Evolutionary conservation across 2,797 vertebrate genomes (phyloP), one percentile per base, ranked within the genome.

Genomic region (Enteromius mattozi): DNA sequence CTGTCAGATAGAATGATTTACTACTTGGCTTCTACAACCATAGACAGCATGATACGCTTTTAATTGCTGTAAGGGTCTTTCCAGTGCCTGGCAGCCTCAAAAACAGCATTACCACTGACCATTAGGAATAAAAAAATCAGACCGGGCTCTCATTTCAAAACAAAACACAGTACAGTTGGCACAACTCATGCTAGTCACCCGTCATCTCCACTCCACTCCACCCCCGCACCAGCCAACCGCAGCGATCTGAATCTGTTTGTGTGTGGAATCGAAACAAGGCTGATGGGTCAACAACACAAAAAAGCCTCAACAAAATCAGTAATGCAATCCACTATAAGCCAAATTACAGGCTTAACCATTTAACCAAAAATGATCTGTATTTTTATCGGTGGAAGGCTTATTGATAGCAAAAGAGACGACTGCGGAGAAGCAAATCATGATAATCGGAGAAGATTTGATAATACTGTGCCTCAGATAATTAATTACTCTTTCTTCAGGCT

Each of bases 221-320:
- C 61, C 47, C 30, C 21, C 21, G 1, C 78, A 68, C 37, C 40
- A 45, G 7, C 33, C 63, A 69, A 68, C 2, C 4, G 4, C 30
- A 47, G 45, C 4, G 30, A 40, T 49, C 19, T 49, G 12, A 33
- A 24, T 68, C 47, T 56, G 51, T 56, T n/a, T 76, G 6, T 76
- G 17, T 33, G 74, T 37, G 21, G 35, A 37, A 45, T 45, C 12
- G 8, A 78, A 63, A 45, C 24, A 6, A 61, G 56, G 2, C 54
- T 42, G 9, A 45, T 63, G 14, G 76, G 56, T 78, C 76, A 78
- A 63, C 76, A 63, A 78, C n/a, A 45, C 35, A 42, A 42, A 72
- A 45, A 63, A 42, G 72, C 72, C 21, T 54, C 72, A 75, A 30
- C 14, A 42, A 61, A 63, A 59, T 24, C 14, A 19, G 21, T 63